Percentiles rank a stretch among this genome's conserved stretches.
These are phyloP conservation scores for Achlya flavicornis DNA, from an alignment of 2,888 invertebrate genomes.

Conservation along the genomic window DNA sequence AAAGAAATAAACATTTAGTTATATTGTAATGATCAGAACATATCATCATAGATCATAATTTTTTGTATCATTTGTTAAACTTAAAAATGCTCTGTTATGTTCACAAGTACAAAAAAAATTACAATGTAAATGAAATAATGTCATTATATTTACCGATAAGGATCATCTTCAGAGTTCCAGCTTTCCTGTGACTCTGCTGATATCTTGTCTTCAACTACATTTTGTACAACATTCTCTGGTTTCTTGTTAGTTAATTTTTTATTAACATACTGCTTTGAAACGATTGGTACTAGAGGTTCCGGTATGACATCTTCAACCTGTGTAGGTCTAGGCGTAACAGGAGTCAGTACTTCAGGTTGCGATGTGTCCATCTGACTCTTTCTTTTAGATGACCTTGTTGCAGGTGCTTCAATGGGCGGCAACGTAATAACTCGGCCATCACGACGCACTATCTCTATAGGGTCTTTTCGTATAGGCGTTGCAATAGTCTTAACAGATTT, in stretches of 20 bases:
- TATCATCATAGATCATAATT: too few species aligned
- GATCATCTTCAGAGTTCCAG: constrained; percentile 95
- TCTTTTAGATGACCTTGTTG: constrained; percentile 89
- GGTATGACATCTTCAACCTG: constrained; percentile 50
- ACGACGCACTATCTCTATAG: constrained; percentile 88
- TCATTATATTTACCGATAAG: constrained; percentile 84
- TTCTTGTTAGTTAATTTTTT: constrained; percentile 65
- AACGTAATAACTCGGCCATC: constrained; percentile 90
- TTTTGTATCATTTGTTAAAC: too few species aligned
- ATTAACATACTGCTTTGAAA: constrained; percentile 71
- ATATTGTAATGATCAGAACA: too few species aligned
- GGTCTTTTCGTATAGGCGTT: constrained; percentile 73
- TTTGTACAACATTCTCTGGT: constrained; percentile 46
- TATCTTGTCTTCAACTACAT: constrained; percentile 59
- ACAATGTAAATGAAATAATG: background rate
- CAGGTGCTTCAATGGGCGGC: constrained; percentile 92
- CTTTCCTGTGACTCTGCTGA: constrained; percentile 86
- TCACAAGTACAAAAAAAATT: too few species aligned
- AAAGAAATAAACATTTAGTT: background rate
- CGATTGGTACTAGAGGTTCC: constrained; percentile 57
- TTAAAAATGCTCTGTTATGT: too few species aligned
- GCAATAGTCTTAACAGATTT: constrained; percentile 58
- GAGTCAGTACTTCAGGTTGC: constrained; percentile 29
- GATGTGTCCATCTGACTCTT: constrained; percentile 76
- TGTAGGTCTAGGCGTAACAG: constrained; percentile 42